Evolutionary conservation across 2,888 invertebrate genomes (phyloP).

Genomic region (Escarpia spicata): DNA sequence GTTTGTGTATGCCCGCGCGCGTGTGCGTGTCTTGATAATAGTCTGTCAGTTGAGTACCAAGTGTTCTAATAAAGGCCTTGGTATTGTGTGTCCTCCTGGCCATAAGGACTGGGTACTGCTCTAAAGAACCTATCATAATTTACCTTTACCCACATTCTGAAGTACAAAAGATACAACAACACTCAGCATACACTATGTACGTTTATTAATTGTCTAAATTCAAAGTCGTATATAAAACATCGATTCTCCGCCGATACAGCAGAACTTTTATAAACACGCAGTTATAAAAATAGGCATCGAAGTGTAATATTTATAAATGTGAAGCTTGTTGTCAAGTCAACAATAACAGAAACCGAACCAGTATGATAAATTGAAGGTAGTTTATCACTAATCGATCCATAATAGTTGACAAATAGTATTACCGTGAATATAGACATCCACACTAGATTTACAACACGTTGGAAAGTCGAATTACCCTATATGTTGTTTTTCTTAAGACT

Average conservation of each 20-base stretch:
- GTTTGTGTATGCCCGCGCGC: too few relatives aligned
- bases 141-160: neutral
- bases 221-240: constrained; percentile 14
- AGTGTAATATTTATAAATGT: neutral
- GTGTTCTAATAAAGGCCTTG: too few relatives aligned
- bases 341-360: neutral
- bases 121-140: too few relatives aligned
- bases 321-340: neutral
- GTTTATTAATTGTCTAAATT: neutral
- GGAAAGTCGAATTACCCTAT: neutral
- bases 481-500: neutral
- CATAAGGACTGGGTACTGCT: too few relatives aligned
- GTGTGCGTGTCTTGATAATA: too few relatives aligned
- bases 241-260: neutral
- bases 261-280: neutral
- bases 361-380: neutral
- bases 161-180: neutral
- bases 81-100: too few relatives aligned
- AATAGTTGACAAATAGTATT: neutral
- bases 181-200: neutral
- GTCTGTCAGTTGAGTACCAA: too few relatives aligned
- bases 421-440: neutral
- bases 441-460: neutral
- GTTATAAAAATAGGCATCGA: neutral
- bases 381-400: neutral